phyloP scores from a whole-genome alignment of 2,113 vertebrate species.

The Gorsachius goisagi region DNA sequence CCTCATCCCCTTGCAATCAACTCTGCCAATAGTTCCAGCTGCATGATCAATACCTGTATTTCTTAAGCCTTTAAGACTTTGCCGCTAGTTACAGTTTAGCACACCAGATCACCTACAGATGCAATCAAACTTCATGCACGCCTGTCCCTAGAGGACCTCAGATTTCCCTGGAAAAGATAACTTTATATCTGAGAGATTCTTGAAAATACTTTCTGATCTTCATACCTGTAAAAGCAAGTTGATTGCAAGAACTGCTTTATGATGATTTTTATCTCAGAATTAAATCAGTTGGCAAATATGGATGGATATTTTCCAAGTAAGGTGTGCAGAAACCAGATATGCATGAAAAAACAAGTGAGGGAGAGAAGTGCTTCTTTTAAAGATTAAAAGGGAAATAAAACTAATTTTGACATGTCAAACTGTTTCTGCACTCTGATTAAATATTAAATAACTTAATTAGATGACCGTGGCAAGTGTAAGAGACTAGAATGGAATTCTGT shows the following conservation, averaged over 20 bases:
- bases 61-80: background rate
- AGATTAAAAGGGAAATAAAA: background rate
- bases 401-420: background rate
- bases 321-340: background rate
- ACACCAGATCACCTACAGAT: background rate
- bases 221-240: background rate
- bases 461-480: background rate
- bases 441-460: background rate
- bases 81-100: background rate
- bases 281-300: background rate
- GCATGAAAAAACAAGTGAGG: background rate
- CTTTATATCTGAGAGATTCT: background rate
- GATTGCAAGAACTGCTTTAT: background rate
- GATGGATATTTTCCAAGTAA: background rate
- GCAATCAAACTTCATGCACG: background rate
- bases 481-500: background rate
- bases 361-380: background rate
- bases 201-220: background rate
- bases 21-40: background rate
- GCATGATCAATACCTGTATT: background rate
- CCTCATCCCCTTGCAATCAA: background rate
- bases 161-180: background rate
- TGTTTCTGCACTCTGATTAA: background rate
- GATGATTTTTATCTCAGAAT: background rate
- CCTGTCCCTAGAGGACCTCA: no score